A percentile compares a stretch with the other conserved stretches of the same genome.
These are phyloP conservation scores for Lycia hirtaria DNA, from an alignment of 2,888 invertebrate species.

Conservation along the genomic window DNA sequence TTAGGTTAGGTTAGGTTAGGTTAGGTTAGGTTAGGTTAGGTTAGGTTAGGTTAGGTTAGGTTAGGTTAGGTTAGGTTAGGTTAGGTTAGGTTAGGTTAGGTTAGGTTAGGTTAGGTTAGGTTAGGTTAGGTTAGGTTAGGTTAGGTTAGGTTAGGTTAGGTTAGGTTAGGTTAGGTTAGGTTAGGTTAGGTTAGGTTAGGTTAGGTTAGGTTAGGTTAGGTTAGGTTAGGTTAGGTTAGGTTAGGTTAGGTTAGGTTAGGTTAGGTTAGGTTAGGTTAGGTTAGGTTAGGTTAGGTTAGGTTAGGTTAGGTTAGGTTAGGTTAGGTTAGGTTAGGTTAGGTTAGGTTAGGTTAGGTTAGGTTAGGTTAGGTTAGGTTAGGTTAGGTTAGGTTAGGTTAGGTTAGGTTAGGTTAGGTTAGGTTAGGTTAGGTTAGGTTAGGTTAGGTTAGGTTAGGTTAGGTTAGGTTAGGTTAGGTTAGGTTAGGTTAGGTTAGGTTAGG, in stretches of 20 bases:
- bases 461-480: constrained; percentile 17
- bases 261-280: constrained; percentile 15
- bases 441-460: constrained; percentile 23
- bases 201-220: constrained; percentile 39
- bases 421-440: constrained; percentile 40
- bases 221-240: constrained; percentile 41
- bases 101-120: constrained; percentile 12
- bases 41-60: constrained; percentile 36
- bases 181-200: constrained; percentile 37
- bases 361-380: constrained; percentile 35
- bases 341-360: constrained; percentile 25
- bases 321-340: constrained; percentile 10
- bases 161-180: constrained; percentile 32
- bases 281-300: constrained; percentile 18
- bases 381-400: constrained; percentile 38
- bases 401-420: constrained; percentile 40
- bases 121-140: constrained; percentile 15
- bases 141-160: constrained; percentile 21
- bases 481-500: constrained; percentile 14
- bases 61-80: constrained; percentile 15
- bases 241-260: constrained; percentile 31
- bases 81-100: constrained; percentile 17
- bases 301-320: constrained; percentile 14
- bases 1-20: constrained; percentile 38
- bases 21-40: constrained; percentile 41